These are phyloP conservation scores for Thalassophryne amazonica DNA, from an alignment of 2,797 vertebrate species.

Conservation along the genomic window DNA sequence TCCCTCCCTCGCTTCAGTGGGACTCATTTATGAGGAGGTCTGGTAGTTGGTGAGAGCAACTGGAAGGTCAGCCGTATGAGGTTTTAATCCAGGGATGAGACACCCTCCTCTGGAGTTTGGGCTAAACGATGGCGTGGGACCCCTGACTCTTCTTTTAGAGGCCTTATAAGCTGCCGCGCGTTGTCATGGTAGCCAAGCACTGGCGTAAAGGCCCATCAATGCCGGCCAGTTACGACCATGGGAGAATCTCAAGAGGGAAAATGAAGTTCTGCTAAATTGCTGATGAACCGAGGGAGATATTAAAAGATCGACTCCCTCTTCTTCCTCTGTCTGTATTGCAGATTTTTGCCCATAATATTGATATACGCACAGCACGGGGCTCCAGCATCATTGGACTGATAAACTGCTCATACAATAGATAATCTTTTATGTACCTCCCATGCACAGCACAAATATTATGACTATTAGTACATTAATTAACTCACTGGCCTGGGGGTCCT, in stretches of 20 bases:
- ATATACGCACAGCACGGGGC: constrained; percentile 81
- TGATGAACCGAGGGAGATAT: constrained; percentile 68
- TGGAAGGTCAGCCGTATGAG: constrained; percentile 63
- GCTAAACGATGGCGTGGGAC: constrained; percentile 57
- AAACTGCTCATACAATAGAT: constrained; percentile 84
- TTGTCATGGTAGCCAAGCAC: constrained; percentile 64
- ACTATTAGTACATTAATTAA: constrained; percentile 88
- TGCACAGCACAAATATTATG: constrained; percentile 87
- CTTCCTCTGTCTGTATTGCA: constrained; percentile 68
- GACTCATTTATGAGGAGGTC: constrained; percentile 62
- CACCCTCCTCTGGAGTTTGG: constrained; percentile 44
- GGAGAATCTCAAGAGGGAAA: constrained; percentile 61
- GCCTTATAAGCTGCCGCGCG: constrained; percentile 53
- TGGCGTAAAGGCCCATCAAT: constrained; percentile 52
- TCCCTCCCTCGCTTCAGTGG: constrained; percentile 29
- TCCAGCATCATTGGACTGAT: constrained; percentile 79
- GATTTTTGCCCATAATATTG: constrained; percentile 79
- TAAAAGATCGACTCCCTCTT: constrained; percentile 68
- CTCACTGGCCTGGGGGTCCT: constrained; percentile 77
- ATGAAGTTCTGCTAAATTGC: constrained; percentile 64
- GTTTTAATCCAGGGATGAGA: constrained; percentile 69
- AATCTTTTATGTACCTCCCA: constrained; percentile 86
- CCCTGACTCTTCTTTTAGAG: constrained; percentile 63
- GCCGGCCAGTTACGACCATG: constrained; percentile 57
- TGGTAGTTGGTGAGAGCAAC: constrained; percentile 49